These are phyloP conservation scores for Blastobasis adustella DNA, from an alignment of 2,888 invertebrate genomes.

Conservation along the genomic window DNA sequence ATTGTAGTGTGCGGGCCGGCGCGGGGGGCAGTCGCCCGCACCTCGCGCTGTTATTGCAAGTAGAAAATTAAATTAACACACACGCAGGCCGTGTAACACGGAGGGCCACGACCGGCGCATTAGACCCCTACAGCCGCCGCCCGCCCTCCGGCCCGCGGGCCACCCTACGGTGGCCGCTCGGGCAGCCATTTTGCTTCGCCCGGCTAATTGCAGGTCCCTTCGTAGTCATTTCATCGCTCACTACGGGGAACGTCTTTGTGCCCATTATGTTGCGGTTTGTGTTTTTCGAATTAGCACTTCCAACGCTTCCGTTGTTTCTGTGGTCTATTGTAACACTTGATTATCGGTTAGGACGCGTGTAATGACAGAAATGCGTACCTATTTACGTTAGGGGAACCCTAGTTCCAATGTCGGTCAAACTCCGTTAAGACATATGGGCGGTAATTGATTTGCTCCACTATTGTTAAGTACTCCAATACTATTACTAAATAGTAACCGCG, in stretches of 20 bases:
- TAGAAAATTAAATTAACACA: conserved; percentile 74
- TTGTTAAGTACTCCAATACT: neutral
- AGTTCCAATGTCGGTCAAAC: neutral
- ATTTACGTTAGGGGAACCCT: conserved; percentile 4
- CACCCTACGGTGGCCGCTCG: conserved; percentile 18
- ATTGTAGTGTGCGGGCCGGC: conserved; percentile 35
- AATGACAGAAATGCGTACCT: conserved; percentile 13
- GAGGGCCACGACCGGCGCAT: conserved; percentile 41
- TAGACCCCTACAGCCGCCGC: neutral
- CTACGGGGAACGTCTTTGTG: conserved; percentile 53
- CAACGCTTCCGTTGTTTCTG: conserved; percentile 52
- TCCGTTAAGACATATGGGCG: neutral
- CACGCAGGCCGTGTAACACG: conserved; percentile 54
- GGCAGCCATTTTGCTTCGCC: conserved; percentile 70
- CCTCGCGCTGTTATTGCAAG: conserved; percentile 45
- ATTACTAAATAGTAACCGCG: too few species aligned
- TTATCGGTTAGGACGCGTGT: conserved; percentile 28
- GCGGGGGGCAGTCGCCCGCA: neutral
- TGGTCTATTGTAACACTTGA: conserved; percentile 52
- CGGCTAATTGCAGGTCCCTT: conserved; percentile 58
- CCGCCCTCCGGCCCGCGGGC: conserved; percentile 8
- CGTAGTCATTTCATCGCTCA: conserved; percentile 62
- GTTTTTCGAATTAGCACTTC: conserved; percentile 72
- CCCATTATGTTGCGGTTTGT: conserved; percentile 65
- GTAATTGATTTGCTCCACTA: conserved; percentile 1